Conservation (phyloP, 2,113 vertebrate species). For the Plectropomus leopardus region DNA sequence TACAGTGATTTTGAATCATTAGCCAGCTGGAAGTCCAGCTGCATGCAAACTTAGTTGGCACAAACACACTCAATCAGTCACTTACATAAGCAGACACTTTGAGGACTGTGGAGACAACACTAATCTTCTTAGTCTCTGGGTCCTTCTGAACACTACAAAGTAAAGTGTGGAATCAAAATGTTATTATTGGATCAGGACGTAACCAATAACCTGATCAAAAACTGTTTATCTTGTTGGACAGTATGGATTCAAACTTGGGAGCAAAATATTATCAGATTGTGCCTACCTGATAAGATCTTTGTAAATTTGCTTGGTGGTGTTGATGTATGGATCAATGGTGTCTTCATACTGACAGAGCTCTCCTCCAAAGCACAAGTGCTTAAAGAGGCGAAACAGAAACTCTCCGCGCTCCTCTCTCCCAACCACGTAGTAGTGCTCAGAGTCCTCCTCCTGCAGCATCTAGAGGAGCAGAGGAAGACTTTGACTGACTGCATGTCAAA, state of each 20-base stretch:
- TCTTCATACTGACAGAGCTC: slow-evolving; percentile 95
- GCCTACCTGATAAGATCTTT: slow-evolving; percentile 93
- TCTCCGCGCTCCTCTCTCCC: slow-evolving; percentile 87
- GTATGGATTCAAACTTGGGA: too few species aligned
- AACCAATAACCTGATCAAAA: neutral
- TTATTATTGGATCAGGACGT: neutral
- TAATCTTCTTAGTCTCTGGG: slow-evolving; percentile 78
- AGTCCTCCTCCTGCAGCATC: slow-evolving; percentile 92
- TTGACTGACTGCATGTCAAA: neutral
- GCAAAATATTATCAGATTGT: neutral
- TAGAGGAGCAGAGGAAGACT: slow-evolving; percentile 66
- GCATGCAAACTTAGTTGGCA: neutral
- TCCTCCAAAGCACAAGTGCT: slow-evolving; percentile 95
- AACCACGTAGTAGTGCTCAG: slow-evolving; percentile 88
- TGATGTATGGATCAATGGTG: slow-evolving; percentile 89
- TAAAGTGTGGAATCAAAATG: neutral
- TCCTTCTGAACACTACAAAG: slow-evolving; percentile 82
- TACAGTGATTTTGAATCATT: neutral
- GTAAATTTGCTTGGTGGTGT: slow-evolving; percentile 91
- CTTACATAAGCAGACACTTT: slow-evolving; percentile 82
- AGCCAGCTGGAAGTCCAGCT: neutral
- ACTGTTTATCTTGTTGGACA: neutral
- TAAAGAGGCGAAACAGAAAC: slow-evolving; percentile 95
- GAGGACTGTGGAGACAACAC: slow-evolving; percentile 80
- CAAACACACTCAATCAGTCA: slow-evolving; percentile 10